phyloP scores from a whole-genome alignment of 2,888 invertebrate species.

The Leptothorax acervorum region DNA sequence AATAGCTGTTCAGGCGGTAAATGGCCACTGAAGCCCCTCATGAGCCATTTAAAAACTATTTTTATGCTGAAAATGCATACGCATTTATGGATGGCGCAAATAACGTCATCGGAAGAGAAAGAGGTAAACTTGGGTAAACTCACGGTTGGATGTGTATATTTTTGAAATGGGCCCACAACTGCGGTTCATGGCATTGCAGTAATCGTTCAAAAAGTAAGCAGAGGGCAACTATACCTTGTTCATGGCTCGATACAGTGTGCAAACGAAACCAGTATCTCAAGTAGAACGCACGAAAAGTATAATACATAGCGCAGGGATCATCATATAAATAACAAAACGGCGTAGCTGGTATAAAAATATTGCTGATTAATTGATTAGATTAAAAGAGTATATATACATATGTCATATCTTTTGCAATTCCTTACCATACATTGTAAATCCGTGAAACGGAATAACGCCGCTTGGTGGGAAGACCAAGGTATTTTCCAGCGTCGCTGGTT shows the following conservation, averaged over 20 bases:
- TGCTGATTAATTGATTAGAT: conserved; percentile 24
- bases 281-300: conserved; percentile 96
- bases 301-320: conserved; percentile 95
- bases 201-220: conserved; percentile 96
- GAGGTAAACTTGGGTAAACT: conserved; percentile 84
- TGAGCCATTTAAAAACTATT: conserved; percentile 98
- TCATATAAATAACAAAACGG: conserved; percentile 98
- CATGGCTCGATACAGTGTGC: conserved; percentile 96
- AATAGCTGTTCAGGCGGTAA: conserved; percentile 96
- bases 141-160: conserved; percentile 96
- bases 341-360: conserved; percentile 89
- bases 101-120: neutral
- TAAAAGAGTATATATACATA: neutral
- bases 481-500: conserved; percentile 89
- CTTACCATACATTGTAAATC: conserved; percentile 98
- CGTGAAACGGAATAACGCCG: conserved; percentile 98
- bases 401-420: neutral
- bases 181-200: conserved; percentile 95
- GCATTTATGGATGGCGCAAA: neutral
- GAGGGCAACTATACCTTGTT: conserved; percentile 96
- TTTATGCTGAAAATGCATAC: conserved; percentile 88
- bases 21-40: conserved; percentile 98
- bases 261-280: conserved; percentile 96
- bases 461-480: conserved; percentile 95
- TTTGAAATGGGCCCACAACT: conserved; percentile 96